Conservation (phyloP, 2,888 invertebrate species). For the Neoascia interrupta region DNA sequence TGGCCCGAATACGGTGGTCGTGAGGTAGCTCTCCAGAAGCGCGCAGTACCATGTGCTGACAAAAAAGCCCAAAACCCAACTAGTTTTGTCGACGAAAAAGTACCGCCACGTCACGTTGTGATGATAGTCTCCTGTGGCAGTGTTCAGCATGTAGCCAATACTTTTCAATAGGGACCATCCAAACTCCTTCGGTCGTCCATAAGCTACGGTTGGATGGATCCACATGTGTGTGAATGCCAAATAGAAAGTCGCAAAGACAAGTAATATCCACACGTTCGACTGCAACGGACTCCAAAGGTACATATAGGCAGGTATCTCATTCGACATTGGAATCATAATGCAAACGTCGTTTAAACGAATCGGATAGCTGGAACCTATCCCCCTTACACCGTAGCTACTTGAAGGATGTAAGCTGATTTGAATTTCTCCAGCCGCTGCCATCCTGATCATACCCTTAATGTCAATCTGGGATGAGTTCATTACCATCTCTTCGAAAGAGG, state of each 20-base stretch:
- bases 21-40: constrained; percentile 20
- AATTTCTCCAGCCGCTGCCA: constrained; percentile 67
- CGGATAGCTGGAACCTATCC: constrained; percentile 74
- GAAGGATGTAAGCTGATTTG: constrained; percentile 75
- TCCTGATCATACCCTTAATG: background rate
- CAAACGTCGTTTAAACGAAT: constrained; percentile 75
- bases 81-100: background rate
- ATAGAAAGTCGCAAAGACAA: constrained; percentile 70
- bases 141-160: constrained; percentile 17
- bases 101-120: constrained; percentile 24
- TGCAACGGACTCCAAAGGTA: constrained; percentile 72
- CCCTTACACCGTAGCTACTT: constrained; percentile 63
- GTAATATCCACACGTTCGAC: constrained; percentile 71
- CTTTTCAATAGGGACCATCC: constrained; percentile 8
- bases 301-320: constrained; percentile 71
- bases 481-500: constrained; percentile 71
- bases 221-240: constrained; percentile 60
- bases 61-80: constrained; percentile 21
- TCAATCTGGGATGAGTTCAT: constrained; percentile 5
- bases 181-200: background rate
- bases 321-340: constrained; percentile 74
- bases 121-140: background rate
- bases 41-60: constrained; percentile 18
- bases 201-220: background rate
- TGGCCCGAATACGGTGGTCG: constrained; percentile 13